phyloP scores from a whole-genome alignment of 2,797 vertebrate species.

The Todus mexicanus region DNA sequence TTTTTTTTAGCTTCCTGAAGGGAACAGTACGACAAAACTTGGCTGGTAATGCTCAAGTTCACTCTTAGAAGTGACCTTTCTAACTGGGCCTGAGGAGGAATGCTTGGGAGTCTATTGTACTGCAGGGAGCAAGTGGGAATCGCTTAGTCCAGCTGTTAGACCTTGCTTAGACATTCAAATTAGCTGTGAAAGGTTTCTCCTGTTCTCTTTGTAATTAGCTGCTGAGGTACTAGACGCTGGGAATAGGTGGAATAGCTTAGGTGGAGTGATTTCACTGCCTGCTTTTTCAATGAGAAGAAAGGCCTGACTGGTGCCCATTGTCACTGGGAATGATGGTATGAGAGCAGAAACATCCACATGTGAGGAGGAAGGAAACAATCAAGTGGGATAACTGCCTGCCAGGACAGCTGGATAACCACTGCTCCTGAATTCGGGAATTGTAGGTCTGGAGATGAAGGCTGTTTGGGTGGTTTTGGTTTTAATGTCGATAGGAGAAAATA shows the following conservation, averaged over 20 bases:
- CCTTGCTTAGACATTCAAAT: slow-evolving; percentile 23
- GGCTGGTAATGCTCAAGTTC: not conserved
- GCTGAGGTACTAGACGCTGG: not conserved
- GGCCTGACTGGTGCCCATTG: not conserved
- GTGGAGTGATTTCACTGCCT: not conserved
- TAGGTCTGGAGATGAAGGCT: not conserved
- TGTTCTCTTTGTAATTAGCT: slow-evolving; percentile 26
- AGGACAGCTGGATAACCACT: not conserved
- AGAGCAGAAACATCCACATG: not conserved
- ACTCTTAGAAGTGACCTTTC: not conserved
- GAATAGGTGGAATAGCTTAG: not conserved
- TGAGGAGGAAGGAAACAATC: not conserved
- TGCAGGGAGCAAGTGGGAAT: not conserved
- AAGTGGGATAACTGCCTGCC: not conserved
- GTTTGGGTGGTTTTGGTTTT: not conserved
- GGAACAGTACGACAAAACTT: not conserved
- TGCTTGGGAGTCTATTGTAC: not conserved
- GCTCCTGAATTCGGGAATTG: not conserved
- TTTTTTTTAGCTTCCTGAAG: slow-evolving; percentile 8
- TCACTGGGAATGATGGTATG: not conserved
- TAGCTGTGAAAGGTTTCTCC: slow-evolving; percentile 9
- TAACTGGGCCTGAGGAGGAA: not conserved
- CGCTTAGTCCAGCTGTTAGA: slow-evolving; percentile 12
- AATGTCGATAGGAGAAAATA: not conserved
- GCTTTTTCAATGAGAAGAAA: slow-evolving; percentile 14